These are phyloP conservation scores for Lagenorhynchus albirostris DNA, from an alignment of 2,113 vertebrate genomes.

Conservation along the genomic window DNA sequence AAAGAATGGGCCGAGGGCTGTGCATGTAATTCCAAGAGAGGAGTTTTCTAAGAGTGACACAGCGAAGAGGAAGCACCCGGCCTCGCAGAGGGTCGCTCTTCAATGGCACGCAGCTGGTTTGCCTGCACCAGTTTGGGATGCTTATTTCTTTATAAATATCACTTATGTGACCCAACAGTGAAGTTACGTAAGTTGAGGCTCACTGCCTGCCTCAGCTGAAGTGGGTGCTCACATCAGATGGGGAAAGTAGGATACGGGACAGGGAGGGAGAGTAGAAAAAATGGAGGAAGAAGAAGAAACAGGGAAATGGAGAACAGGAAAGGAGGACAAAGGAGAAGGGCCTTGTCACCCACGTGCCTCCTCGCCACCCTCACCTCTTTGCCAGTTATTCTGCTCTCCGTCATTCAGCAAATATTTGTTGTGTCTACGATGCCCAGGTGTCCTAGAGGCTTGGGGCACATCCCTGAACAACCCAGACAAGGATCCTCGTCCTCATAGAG, in stretches of 20 bases:
- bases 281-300: neutral
- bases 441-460: neutral
- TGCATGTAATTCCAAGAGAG: neutral
- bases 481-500: neutral
- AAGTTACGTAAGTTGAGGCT: neutral
- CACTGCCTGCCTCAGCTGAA: neutral
- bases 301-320: neutral
- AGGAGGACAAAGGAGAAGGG: neutral
- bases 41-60: neutral
- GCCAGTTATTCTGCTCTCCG: neutral
- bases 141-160: neutral
- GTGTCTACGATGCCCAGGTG: neutral
- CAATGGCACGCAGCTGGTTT: neutral
- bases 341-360: neutral
- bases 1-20: neutral
- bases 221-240: neutral
- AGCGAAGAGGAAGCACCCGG: neutral
- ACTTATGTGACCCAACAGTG: neutral
- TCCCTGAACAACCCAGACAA: neutral
- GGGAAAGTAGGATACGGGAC: neutral
- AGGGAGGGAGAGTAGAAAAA: neutral
- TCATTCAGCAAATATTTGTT: neutral
- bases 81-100: neutral
- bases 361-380: accelerated
- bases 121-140: neutral